Evolutionary conservation across 2,113 vertebrate genomes (phyloP), one percentile per base, ranked within the genome.

Genomic region (Rhinoderma darwinii): DNA sequence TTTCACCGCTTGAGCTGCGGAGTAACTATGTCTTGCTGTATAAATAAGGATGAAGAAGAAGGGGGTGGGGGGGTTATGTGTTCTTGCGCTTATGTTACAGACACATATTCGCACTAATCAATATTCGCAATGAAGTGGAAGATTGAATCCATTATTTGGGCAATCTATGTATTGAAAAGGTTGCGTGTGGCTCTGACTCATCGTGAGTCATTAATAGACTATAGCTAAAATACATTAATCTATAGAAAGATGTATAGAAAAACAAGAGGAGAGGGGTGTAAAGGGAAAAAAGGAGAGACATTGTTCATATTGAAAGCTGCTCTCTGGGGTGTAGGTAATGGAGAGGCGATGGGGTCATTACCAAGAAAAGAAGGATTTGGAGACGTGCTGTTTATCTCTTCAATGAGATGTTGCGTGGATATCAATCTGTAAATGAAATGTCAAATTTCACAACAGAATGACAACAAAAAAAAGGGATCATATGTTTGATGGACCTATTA

Each of bases 61-160:
- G 14, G 2, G 5, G 43, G 25, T 20, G 18, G 25, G 2, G 18
- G 61, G n/a, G 17, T 22, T 2, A 22, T 30, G 59, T 22, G 61
- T 78, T 32, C 32, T 20, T 35, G 30, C 35, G 37, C 70, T 35
- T n/a, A 44, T n/a, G 22, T 11, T 17, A 18, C 56, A 84, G 32
- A 32, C 30, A 17, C 59, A 51, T 30, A 79, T 51, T 79, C 56
- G 61, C 54, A 27, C 43, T 30, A 17, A 85, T 77, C 84, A 63
- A 63, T 77, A 75, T 84, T 61, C 47, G 30, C n/a, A 35, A 4
- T 35, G n/a, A 32, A 43, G 25, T 56, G 47, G 44, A 41, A 74
- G 20, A 72, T 8, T 10, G n/a, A 63, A 81, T 63, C 51, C 25
- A 18, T 81, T 41, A 80, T 81, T 54, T 51, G 15, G 32, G 44